These are phyloP conservation scores for Ganaspis brasiliensis DNA, from an alignment of 2,888 invertebrate genomes.

Conservation along the genomic window DNA sequence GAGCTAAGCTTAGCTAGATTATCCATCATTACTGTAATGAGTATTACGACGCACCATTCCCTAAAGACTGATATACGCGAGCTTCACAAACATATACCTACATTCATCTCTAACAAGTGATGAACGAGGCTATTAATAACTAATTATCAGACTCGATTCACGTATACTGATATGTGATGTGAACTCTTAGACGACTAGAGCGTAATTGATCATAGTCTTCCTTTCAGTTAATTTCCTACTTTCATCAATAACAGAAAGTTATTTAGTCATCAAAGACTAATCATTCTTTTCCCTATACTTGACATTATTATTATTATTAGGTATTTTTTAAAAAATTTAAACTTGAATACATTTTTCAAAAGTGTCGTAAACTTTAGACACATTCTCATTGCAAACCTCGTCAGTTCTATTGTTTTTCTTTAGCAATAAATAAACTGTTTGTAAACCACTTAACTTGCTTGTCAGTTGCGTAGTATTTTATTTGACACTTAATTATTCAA, in stretches of 20 bases:
- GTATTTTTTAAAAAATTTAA: no score
- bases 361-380: no score
- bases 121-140: slow-evolving; percentile 36
- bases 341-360: no score
- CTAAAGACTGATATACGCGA: slow-evolving; percentile 35
- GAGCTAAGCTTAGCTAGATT: slow-evolving; percentile 58
- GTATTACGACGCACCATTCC: slow-evolving; percentile 30
- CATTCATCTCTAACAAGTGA: slow-evolving; percentile 19
- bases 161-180: slow-evolving; percentile 4
- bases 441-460: neutral
- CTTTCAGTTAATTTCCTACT: slow-evolving; percentile 45
- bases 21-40: slow-evolving; percentile 58
- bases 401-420: neutral
- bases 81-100: slow-evolving; percentile 14
- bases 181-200: neutral
- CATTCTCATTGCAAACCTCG: no score
- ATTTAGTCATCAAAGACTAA: slow-evolving; percentile 23
- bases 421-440: neutral
- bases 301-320: no score
- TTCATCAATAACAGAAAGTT: slow-evolving; percentile 26
- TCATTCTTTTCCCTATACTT: slow-evolving; percentile 34
- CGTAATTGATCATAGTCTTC: slow-evolving; percentile 6
- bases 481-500: neutral
- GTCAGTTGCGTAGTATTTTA: neutral
- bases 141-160: slow-evolving; percentile 24